A percentile compares a stretch with the other conserved stretches of the same genome.
These are phyloP conservation scores for Drosophila macrospina DNA, from an alignment of 2,888 invertebrate species.

Conservation along the genomic window DNA sequence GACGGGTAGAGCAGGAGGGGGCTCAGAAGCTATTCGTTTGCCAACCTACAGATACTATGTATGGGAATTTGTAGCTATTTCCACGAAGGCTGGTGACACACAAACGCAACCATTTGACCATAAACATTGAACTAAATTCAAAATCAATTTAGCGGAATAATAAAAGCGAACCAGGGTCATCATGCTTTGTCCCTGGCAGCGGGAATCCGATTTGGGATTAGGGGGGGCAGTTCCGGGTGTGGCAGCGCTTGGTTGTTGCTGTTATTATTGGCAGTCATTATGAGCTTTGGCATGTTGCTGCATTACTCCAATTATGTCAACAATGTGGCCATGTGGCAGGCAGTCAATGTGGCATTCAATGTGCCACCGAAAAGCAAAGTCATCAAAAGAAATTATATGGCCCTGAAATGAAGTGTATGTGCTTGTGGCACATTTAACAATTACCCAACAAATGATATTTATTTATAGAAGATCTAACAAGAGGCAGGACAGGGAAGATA, in stretches of 20 bases:
- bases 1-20: not conserved
- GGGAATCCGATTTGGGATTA: conserved; percentile 10
- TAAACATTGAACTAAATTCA: conserved; percentile 83
- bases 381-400: conserved; percentile 13
- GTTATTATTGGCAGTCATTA: conserved; percentile 17
- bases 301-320: conserved; percentile 58
- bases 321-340: conserved; percentile 48
- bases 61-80: conserved; percentile 34
- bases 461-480: not conserved
- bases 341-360: conserved; percentile 7
- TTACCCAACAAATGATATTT: not conserved
- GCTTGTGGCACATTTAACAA: conserved; percentile 4
- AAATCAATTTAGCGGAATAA: conserved; percentile 82
- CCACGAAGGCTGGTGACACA: conserved; percentile 65
- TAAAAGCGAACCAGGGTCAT: conserved; percentile 67
- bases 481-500: not conserved
- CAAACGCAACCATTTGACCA: conserved; percentile 82
- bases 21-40: conserved; percentile 8
- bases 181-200: conserved; percentile 19
- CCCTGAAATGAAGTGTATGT: not conserved
- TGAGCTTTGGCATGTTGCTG: conserved; percentile 14
- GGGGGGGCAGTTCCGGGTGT: not conserved
- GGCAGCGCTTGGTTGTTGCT: not conserved
- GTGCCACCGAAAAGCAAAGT: conserved; percentile 12
- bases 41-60: conserved; percentile 34